Evolutionary conservation across 2,888 invertebrate genomes (phyloP).

Genomic region (Orchesella flavescens): DNA sequence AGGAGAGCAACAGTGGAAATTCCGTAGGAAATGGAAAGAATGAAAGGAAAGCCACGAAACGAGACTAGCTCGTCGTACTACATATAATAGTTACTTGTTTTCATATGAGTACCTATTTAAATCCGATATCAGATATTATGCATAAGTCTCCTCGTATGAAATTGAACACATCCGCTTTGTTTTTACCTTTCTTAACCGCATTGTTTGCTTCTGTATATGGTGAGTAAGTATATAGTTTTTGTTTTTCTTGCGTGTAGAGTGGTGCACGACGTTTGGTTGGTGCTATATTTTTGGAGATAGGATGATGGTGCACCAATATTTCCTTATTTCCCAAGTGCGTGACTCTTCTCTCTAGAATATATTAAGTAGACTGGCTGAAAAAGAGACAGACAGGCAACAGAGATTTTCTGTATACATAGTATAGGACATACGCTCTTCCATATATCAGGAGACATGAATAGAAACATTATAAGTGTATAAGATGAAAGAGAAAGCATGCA

Average conservation of each 20-base stretch:
- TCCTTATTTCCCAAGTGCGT: constrained; percentile 66
- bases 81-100: too few species aligned
- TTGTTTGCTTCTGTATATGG: neutral
- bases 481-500: neutral
- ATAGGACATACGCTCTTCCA: neutral
- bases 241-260: constrained; percentile 6
- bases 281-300: neutral
- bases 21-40: neutral
- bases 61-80: neutral
- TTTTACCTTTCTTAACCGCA: neutral
- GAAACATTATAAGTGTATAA: neutral
- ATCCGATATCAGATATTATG: too few species aligned
- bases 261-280: neutral
- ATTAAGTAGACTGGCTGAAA: constrained; percentile 29
- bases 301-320: constrained; percentile 55
- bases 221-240: neutral
- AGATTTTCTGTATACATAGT: constrained; percentile 11
- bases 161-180: too few species aligned
- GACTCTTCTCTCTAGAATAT: constrained; percentile 62
- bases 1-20: neutral
- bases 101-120: too few species aligned
- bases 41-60: neutral
- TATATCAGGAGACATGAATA: neutral
- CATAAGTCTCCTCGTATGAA: too few species aligned
- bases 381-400: constrained; percentile 7